Evolutionary conservation across 2,797 vertebrate genomes (phyloP), one percentile per base, ranked within the genome.

Genomic region (Acestrorhynchus altus): DNA sequence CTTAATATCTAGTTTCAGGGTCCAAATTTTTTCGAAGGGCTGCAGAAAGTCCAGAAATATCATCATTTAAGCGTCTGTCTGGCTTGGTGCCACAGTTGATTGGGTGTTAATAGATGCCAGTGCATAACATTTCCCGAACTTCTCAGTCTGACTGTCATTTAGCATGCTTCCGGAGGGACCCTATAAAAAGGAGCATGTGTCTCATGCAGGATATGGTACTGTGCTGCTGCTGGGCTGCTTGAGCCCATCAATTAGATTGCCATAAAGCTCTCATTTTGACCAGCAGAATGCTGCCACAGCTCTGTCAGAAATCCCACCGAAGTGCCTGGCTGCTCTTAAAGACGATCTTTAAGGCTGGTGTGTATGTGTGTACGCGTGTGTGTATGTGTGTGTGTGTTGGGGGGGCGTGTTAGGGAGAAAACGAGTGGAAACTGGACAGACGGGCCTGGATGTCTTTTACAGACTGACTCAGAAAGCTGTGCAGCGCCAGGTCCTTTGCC

Each of bases 91-190:
- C 91, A 90, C 91, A 91, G 82, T 88, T 89, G 87, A 93, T 92
- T 90, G 87, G 90, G 80, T 85, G 86, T 80, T 91, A 89, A 75
- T 86, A 90, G 83, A 85, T 83, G 73, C 88, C 85, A 85, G 84
- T 89, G 90, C 90, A 89, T 91, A 89, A 9, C 90, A 93, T 90
- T 93, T 92, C 92, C 83, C 87, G 89, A 88, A 82, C 89, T 88
- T 91, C 89, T 84, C 92, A 89, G 92, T 91, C 92, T 82, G 76
- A n/a, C 81, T 88, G 89, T 93, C 90, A 89, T 65, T 93, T 89
- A 90, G 70, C 56, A 65, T 84, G 82, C 78, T 78, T 78, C 61
- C 87, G 82, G 81, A 76, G 88, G 87, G 86, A 76, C 85, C 74
- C 78, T 83, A 76, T 86, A 90, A 90, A 90, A 81, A 72, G 70